A percentile compares a stretch with the other conserved stretches of the same genome.
These are phyloP conservation scores for Pseudomyrmex gracilis DNA, from an alignment of 1,140 invertebrate species.

Conservation along the genomic window DNA sequence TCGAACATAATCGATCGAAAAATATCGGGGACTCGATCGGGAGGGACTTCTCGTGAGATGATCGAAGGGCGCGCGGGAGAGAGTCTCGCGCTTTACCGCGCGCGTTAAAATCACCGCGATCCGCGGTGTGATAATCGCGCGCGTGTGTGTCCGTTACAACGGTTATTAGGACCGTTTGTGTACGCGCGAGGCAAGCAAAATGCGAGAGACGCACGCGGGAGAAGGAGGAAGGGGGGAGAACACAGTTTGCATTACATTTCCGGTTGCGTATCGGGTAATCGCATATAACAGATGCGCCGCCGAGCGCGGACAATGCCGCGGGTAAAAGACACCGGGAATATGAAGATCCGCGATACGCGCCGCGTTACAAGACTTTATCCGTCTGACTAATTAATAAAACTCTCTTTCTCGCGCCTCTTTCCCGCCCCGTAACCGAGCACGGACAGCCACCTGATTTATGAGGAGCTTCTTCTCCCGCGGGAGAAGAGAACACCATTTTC, in stretches of 20 bases:
- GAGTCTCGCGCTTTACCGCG: conserved; percentile 7
- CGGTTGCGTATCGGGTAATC: conserved; percentile 50
- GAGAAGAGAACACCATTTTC: conserved; percentile 44
- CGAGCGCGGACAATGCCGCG: conserved; percentile 51
- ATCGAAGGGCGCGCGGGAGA: not conserved
- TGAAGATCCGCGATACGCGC: conserved; percentile 48
- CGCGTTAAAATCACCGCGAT: conserved; percentile 8
- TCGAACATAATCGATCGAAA: not conserved
- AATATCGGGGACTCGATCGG: not conserved
- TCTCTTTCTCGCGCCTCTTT: conserved; percentile 51
- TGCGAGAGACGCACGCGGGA: conserved; percentile 9
- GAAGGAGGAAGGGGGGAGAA: no score
- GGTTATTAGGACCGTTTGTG: not conserved
- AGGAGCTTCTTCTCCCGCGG: conserved; percentile 56
- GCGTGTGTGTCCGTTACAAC: not conserved
- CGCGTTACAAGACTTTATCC: conserved; percentile 70
- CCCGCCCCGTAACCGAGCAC: conserved; percentile 39
- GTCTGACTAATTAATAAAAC: conserved; percentile 71
- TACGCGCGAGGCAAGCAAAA: conserved; percentile 23
- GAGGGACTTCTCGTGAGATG: not conserved
- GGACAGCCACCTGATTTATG: conserved; percentile 72
- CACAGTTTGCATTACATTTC: conserved; percentile 45
- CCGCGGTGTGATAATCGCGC: conserved; percentile 24
- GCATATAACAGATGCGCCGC: conserved; percentile 14
- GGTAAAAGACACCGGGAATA: conserved; percentile 14